Evolutionary conservation across 2,888 invertebrate species (phyloP), one percentile per base, ranked within the genome.

Genomic region (Acronicta aceris): DNA sequence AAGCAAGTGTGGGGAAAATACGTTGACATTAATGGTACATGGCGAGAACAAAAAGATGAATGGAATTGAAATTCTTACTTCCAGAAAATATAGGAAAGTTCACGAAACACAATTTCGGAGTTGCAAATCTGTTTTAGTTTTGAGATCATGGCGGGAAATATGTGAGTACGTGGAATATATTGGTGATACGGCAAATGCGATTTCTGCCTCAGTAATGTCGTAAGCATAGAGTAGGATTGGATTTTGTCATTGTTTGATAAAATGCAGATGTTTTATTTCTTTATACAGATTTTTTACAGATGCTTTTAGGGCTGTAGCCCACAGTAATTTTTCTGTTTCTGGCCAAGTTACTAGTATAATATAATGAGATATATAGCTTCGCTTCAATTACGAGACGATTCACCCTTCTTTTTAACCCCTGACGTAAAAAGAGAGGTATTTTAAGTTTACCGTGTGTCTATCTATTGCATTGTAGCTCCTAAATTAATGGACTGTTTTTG

Each of bases 21-120:
- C 74, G 64, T 74, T 70, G 70, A 70, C 74, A 70, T 45, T 74
- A 70, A 70, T 74, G 74, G 57, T 63, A 69, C 49, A 62, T 33
- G 41, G 45, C 42, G 54, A 27, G 71, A 59, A 65, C 55, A 71
- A 61, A 61, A 53, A 62, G 61, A 69, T 33, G 58, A 41, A 60
- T 57, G 57, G 70, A 75, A 68, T 78, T 74, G 54, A 68, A 71
- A 76, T 63, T 65, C 59, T 67, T 71, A 59, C 38, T 52, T 50
- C 38, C 21, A 49, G 36, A 50, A 57, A 66, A 59, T 43, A 10
- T 51, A 27, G 36, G 12, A 30, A 45, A 16, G 49, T 69, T 52
- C 55, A 3, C 25, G 47, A 50, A 78, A 75, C 33, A 71, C 59
- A 62, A 64, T 75, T 68, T 58, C 40, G n/a, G 55, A 71, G 45